These are phyloP conservation scores for Amphiprion percula DNA, from an alignment of 2,113 vertebrate genomes.

Conservation along the genomic window DNA sequence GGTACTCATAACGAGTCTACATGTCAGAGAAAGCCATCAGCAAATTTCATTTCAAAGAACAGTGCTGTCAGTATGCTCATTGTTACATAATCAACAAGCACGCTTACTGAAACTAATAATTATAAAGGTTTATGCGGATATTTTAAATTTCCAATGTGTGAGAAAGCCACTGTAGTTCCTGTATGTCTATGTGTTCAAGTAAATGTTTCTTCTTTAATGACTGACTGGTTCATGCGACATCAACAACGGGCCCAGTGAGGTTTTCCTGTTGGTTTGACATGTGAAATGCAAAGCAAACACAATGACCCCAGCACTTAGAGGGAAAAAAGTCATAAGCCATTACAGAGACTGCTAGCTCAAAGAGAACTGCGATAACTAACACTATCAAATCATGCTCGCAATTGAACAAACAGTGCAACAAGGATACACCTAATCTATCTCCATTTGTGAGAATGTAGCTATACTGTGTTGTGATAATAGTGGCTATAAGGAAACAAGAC, in stretches of 20 bases:
- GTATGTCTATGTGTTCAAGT: neutral
- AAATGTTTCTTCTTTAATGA: neutral
- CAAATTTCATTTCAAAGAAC: neutral
- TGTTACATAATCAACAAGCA: slow-evolving; percentile 41
- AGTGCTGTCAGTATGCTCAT: neutral
- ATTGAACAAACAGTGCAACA: slow-evolving; percentile 13
- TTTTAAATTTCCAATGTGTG: neutral
- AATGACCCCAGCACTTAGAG: slow-evolving; percentile 9
- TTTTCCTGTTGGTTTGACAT: slow-evolving; percentile 25
- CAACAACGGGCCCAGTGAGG: neutral
- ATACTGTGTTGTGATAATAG: neutral
- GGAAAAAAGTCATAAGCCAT: neutral
- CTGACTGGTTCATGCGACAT: slow-evolving; percentile 11
- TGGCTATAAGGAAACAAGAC: too few relatives aligned
- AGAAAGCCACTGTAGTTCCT: neutral
- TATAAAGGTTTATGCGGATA: neutral
- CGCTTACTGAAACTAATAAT: neutral
- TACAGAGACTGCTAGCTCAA: neutral
- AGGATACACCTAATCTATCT: slow-evolving; percentile 4
- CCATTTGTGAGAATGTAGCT: slow-evolving; percentile 10
- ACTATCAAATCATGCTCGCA: neutral
- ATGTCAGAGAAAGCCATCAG: slow-evolving; percentile 42
- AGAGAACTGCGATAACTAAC: slow-evolving; percentile 14
- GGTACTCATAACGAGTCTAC: slow-evolving; percentile 51
- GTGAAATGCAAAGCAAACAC: slow-evolving; percentile 47